Percentiles rank a stretch among this genome's conserved stretches.
Conservation (phyloP, 2,888 invertebrate species). For the Crocallis elinguaria region DNA sequence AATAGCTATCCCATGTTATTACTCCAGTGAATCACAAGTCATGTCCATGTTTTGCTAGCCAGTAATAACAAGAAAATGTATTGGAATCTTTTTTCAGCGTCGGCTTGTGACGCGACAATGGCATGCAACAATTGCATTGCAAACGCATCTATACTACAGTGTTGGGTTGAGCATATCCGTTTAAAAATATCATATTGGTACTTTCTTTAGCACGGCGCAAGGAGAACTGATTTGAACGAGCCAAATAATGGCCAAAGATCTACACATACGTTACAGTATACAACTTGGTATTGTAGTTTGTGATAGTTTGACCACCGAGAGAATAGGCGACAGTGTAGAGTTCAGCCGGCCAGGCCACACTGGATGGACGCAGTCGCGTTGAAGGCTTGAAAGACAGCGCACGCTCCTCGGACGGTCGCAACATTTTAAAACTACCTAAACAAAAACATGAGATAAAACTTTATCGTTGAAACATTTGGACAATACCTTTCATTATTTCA, state of each 20-base stretch:
- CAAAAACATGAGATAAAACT: slow-evolving; percentile 49
- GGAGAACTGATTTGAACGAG: not conserved
- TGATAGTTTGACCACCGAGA: slow-evolving; percentile 8
- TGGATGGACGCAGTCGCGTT: slow-evolving; percentile 39
- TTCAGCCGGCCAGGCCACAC: not conserved
- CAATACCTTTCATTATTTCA: slow-evolving; percentile 1
- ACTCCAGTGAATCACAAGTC: not conserved
- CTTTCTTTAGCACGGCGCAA: slow-evolving; percentile 12
- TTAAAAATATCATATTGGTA: slow-evolving; percentile 3
- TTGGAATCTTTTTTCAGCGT: not conserved
- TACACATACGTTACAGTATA: slow-evolving; percentile 1
- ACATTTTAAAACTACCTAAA: slow-evolving; percentile 20
- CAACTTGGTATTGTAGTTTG: not conserved
- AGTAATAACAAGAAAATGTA: not conserved
- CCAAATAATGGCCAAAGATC: slow-evolving; percentile 1
- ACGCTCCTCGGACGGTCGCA: slow-evolving; percentile 30
- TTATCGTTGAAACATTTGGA: slow-evolving; percentile 6
- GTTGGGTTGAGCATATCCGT: not conserved
- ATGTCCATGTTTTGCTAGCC: not conserved
- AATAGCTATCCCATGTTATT: not conserved
- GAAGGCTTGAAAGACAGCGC: slow-evolving; percentile 38
- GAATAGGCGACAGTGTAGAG: not conserved
- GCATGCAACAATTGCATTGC: not conserved
- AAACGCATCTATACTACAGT: not conserved
- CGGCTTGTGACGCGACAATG: not conserved